Percentiles rank a stretch among this genome's conserved stretches.
These are phyloP conservation scores for Rotaria magnacalcarata DNA, from an alignment of 2,888 invertebrate genomes.

Conservation along the genomic window DNA sequence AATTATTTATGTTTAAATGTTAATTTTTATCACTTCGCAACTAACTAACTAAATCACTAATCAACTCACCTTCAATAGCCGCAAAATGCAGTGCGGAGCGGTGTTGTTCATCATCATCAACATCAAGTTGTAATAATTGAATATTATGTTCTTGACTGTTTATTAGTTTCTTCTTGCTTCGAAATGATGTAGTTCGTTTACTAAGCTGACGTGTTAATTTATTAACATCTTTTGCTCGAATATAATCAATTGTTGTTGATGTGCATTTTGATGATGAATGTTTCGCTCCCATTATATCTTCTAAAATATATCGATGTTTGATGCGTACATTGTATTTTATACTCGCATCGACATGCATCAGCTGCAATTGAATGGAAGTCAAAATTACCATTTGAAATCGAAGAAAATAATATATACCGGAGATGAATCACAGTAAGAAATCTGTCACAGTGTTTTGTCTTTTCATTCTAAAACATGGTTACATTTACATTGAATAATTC, in stretches of 20 bases:
- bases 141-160: neutral
- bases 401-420: neutral
- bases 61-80: neutral
- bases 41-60: neutral
- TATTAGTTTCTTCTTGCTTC: neutral
- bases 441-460: neutral
- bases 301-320: neutral
- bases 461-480: no score
- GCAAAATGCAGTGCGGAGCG: constrained; percentile 20
- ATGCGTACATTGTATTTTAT: neutral
- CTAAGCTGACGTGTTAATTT: constrained; percentile 12
- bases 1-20: neutral
- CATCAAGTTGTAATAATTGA: constrained; percentile 2
- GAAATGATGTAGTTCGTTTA: neutral
- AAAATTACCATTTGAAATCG: neutral
- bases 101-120: neutral
- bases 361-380: neutral
- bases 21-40: neutral
- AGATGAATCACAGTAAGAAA: neutral
- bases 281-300: constrained; percentile 8
- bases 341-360: neutral
- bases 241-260: neutral
- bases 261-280: neutral
- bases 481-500: neutral
- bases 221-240: constrained; percentile 1